A percentile compares a stretch with the other conserved stretches of the same genome.
phyloP scores from a whole-genome alignment of 2,888 invertebrate genomes.

The Melinaea marsaeus region DNA sequence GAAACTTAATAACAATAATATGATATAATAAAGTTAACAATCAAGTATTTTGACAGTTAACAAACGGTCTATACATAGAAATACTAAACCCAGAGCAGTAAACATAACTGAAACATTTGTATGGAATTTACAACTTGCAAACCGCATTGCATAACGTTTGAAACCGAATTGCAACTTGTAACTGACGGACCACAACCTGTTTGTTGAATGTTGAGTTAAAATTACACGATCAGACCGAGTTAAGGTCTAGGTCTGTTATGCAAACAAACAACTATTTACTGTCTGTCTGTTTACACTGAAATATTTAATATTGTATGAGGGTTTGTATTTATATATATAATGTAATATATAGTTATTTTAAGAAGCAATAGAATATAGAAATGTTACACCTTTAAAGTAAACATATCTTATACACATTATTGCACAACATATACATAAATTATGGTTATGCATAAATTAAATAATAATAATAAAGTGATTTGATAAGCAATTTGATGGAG shows the following conservation, averaged over 20 bases:
- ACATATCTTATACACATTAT: no score
- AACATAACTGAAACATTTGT: constrained; percentile 1
- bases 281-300: neutral
- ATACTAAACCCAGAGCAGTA: neutral
- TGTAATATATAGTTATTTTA: no score
- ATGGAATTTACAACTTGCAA: constrained; percentile 8
- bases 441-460: no score
- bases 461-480: no score
- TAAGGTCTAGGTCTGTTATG: constrained; percentile 6
- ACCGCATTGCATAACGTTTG: constrained; percentile 5
- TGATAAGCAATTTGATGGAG: no score
- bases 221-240: constrained; percentile 1
- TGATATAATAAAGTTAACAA: neutral
- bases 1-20: no score
- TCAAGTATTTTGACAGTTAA: neutral
- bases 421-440: no score
- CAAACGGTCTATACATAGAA: neutral
- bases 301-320: no score
- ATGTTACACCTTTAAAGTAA: no score
- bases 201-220: constrained; percentile 6
- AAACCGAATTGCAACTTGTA: constrained; percentile 5
- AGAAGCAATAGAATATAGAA: no score
- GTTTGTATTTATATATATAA: no score
- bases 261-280: constrained; percentile 2
- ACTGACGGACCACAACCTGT: constrained; percentile 1